Evolutionary conservation across 2,113 vertebrate genomes (phyloP).

Genomic region (Abramis brama): DNA sequence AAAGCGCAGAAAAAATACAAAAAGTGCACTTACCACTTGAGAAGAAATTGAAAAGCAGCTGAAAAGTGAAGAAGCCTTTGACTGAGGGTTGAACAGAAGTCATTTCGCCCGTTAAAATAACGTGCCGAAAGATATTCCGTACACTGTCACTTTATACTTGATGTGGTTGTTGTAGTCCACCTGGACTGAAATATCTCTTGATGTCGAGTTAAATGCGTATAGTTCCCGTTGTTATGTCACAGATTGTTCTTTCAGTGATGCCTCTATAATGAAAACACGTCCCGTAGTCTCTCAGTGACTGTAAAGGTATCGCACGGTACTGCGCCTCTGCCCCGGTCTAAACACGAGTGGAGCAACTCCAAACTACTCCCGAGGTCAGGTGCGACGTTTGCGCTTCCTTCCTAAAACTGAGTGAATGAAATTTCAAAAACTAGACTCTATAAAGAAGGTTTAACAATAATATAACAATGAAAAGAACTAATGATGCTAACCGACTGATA

Average conservation of each 20-base stretch:
- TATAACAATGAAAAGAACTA: not conserved
- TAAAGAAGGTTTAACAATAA: not conserved
- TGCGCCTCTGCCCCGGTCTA: conserved; percentile 21
- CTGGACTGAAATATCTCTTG: not conserved
- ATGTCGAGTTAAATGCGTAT: not conserved
- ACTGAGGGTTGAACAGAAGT: conserved; percentile 51
- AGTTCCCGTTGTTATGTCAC: not conserved
- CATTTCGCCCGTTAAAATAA: conserved; percentile 64
- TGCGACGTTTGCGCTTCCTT: conserved; percentile 56
- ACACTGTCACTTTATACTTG: not conserved
- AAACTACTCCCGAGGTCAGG: conserved; percentile 64
- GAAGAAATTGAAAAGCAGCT: conserved; percentile 60
- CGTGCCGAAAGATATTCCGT: conserved; percentile 9
- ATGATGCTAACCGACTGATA: not conserved
- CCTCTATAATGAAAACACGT: not conserved
- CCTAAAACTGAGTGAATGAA: conserved; percentile 22
- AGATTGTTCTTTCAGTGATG: not conserved
- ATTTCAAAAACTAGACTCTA: not conserved
- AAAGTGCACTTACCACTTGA: conserved; percentile 68
- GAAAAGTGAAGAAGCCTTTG: not conserved
- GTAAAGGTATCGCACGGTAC: conserved; percentile 57
- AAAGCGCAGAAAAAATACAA: not conserved
- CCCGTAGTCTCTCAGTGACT: not conserved
- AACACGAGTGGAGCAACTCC: conserved; percentile 31
- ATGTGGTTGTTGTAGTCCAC: not conserved